Evolutionary conservation across 2,888 invertebrate species (phyloP).

Genomic region (Eupithecia inturbata): DNA sequence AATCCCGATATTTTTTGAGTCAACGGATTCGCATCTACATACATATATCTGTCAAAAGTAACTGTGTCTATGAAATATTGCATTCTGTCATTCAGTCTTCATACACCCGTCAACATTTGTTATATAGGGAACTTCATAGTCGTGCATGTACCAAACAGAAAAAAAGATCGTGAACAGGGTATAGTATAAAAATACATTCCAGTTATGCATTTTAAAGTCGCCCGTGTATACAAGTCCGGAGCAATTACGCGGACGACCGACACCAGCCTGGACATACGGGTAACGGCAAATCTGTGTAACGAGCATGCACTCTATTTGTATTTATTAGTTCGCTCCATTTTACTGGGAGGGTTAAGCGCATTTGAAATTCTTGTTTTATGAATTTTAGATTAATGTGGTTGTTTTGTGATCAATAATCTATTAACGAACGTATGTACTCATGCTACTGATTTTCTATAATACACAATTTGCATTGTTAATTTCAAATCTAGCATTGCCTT

Average conservation of each 20-base stretch:
- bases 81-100: too few relatives aligned
- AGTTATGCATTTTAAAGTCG: neutral
- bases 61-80: too few relatives aligned
- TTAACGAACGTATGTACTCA: too few relatives aligned
- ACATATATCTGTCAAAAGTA: too few relatives aligned
- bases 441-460: neutral
- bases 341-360: slow-evolving; percentile 15
- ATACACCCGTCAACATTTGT: too few relatives aligned
- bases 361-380: neutral
- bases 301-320: slow-evolving; percentile 28
- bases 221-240: neutral
- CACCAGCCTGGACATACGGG: slow-evolving; percentile 5
- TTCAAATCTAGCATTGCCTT: neutral
- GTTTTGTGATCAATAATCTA: neutral
- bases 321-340: slow-evolving; percentile 29
- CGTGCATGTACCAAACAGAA: too few relatives aligned
- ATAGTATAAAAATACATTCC: neutral
- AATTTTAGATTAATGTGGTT: neutral
- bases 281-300: slow-evolving; percentile 28
- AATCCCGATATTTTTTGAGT: too few relatives aligned
- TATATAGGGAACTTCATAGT: too few relatives aligned
- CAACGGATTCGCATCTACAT: too few relatives aligned
- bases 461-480: neutral
- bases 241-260: slow-evolving; percentile 50
- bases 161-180: too few relatives aligned